Evolutionary conservation across 2,113 vertebrate species (phyloP).

Genomic region (Phaethornis superciliosus): DNA sequence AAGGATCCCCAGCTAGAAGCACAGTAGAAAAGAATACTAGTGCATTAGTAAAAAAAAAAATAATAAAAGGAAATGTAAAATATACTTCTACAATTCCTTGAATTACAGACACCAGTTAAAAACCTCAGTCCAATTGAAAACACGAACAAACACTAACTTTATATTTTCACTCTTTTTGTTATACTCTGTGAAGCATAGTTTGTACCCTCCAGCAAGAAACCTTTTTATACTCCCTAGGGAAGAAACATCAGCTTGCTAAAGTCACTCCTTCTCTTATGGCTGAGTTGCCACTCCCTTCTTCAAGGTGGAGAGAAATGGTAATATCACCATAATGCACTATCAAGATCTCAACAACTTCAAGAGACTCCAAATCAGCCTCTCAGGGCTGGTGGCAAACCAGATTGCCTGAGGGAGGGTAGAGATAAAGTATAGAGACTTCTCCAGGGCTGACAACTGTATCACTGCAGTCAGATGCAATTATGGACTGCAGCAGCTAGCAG

Average conservation of each 20-base stretch:
- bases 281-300: constrained; percentile 37
- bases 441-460: constrained; percentile 19
- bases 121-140: neutral
- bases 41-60: neutral
- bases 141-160: neutral
- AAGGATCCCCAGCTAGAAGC: neutral
- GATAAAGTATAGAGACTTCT: constrained; percentile 18
- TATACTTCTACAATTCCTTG: neutral
- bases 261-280: neutral
- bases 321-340: constrained; percentile 7
- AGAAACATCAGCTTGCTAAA: neutral
- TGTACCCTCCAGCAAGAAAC: neutral
- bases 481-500: neutral
- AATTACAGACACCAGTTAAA: neutral
- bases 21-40: neutral
- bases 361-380: constrained; percentile 35
- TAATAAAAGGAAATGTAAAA: neutral
- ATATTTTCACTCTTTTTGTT: neutral
- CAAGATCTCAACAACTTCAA: constrained; percentile 21
- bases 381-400: constrained; percentile 13
- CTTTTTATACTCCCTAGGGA: neutral
- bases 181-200: neutral
- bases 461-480: constrained; percentile 41
- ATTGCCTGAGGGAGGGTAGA: neutral
- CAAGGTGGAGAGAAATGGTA: constrained; percentile 28